Conservation (phyloP, 2,888 invertebrate species). For the Orthonevra nobilis region DNA sequence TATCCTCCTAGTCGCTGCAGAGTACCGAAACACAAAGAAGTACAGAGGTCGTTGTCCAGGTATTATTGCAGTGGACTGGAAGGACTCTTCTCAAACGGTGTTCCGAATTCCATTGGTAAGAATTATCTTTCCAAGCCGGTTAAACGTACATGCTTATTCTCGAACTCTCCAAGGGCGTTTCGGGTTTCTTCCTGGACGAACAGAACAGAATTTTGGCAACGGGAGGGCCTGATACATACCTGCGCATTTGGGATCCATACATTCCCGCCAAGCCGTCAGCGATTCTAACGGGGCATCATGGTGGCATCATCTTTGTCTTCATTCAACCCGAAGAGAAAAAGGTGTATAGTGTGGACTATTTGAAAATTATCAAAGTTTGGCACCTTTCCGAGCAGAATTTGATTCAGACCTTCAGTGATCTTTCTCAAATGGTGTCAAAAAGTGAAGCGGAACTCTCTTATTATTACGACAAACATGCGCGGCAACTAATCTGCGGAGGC, state of each 20-base stretch:
- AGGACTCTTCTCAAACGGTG: slow-evolving; percentile 73
- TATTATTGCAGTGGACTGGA: slow-evolving; percentile 74
- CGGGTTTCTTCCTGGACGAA: slow-evolving; percentile 84
- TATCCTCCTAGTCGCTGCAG: slow-evolving; percentile 86
- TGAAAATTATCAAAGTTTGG: slow-evolving; percentile 89
- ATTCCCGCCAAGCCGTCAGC: slow-evolving; percentile 85
- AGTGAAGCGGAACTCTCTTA: slow-evolving; percentile 83
- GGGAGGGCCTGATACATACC: slow-evolving; percentile 88
- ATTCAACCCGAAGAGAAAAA: slow-evolving; percentile 85
- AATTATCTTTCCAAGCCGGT: not conserved
- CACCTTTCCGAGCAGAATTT: slow-evolving; percentile 85
- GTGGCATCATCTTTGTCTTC: slow-evolving; percentile 85
- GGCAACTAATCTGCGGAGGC: slow-evolving; percentile 85
- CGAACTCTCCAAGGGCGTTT: slow-evolving; percentile 83
- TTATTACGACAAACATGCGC: slow-evolving; percentile 85
- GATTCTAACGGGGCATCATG: slow-evolving; percentile 86
- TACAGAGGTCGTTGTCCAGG: slow-evolving; percentile 77
- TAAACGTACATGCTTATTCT: too few species aligned
- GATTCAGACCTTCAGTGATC: slow-evolving; percentile 85
- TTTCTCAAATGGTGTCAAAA: slow-evolving; percentile 84
- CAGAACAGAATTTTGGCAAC: slow-evolving; percentile 83
- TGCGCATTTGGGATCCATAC: slow-evolving; percentile 91
- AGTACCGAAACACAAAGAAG: slow-evolving; percentile 80
- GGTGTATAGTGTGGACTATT: slow-evolving; percentile 87
- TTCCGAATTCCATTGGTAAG: slow-evolving; percentile 76